These are phyloP conservation scores for Spondyliosoma cantharus DNA, from an alignment of 2,797 vertebrate genomes.

Conservation along the genomic window DNA sequence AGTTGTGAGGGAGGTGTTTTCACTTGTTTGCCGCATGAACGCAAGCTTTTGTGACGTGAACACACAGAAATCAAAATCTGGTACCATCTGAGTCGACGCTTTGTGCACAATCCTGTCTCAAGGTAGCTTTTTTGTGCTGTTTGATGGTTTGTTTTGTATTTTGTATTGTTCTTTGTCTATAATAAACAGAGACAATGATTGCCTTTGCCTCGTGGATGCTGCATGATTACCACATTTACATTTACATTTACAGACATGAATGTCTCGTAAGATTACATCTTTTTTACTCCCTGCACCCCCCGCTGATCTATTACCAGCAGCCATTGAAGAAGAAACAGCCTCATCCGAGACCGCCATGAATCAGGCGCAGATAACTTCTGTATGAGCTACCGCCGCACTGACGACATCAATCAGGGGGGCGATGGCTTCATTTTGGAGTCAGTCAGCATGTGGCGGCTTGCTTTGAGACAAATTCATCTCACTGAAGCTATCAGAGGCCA, in stretches of 20 bases:
- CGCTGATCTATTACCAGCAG: slow-evolving; percentile 35
- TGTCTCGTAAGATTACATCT: background rate
- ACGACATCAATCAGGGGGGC: slow-evolving; percentile 58
- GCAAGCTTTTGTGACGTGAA: slow-evolving; percentile 62
- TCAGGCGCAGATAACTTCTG: slow-evolving; percentile 52
- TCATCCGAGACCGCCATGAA: slow-evolving; percentile 49
- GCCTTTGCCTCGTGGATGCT: slow-evolving; percentile 1
- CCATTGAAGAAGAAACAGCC: slow-evolving; percentile 30
- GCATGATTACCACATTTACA: slow-evolving; percentile 32
- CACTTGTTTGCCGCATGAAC: slow-evolving; percentile 51
- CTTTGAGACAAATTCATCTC: slow-evolving; percentile 45
- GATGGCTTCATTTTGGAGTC: slow-evolving; percentile 54
- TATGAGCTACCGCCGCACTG: slow-evolving; percentile 30
- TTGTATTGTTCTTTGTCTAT: slow-evolving; percentile 76
- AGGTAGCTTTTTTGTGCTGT: slow-evolving; percentile 57
- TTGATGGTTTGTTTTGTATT: slow-evolving; percentile 77
- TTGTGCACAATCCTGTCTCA: slow-evolving; percentile 49
- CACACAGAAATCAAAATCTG: slow-evolving; percentile 28
- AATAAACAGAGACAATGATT: slow-evolving; percentile 71
- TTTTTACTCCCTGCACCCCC: slow-evolving; percentile 17
- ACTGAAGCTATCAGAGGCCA: slow-evolving; percentile 36
- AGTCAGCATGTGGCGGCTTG: slow-evolving; percentile 25
- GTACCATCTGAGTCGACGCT: slow-evolving; percentile 29
- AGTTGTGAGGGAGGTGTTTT: slow-evolving; percentile 18
- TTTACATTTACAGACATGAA: too few relatives aligned